A percentile compares a stretch with the other conserved stretches of the same genome.
Conservation (phyloP, 2,888 invertebrate genomes). For the Apoderus coryli region DNA sequence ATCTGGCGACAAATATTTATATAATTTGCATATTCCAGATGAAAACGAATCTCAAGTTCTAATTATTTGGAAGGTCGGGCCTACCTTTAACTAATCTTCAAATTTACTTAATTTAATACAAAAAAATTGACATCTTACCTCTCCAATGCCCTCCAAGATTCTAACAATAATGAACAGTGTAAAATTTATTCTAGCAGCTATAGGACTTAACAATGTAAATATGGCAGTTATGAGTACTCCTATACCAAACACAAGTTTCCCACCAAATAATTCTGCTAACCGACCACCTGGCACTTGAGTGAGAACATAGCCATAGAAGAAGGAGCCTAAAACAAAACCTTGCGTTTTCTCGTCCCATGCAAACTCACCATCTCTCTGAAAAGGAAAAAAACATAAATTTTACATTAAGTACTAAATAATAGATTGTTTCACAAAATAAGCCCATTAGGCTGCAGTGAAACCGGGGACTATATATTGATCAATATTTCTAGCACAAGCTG, state of each 20-base stretch:
- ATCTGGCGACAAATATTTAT: too few species aligned
- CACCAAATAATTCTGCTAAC: conserved; percentile 74
- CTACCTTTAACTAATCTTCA: too few species aligned
- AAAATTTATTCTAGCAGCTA: conserved; percentile 55
- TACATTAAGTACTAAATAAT: too few species aligned
- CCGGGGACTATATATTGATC: too few species aligned
- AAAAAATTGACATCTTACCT: conserved; percentile 44
- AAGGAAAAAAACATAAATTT: conserved; percentile 14
- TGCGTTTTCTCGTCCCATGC: conserved; percentile 66
- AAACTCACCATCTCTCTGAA: conserved; percentile 55
- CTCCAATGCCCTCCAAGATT: conserved; percentile 70
- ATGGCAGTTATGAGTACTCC: conserved; percentile 70
- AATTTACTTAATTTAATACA: too few species aligned
- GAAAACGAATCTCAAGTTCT: too few species aligned
- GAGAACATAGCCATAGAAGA: conserved; percentile 71
- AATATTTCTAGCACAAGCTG: too few species aligned
- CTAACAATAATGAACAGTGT: conserved; percentile 60
- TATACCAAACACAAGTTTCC: conserved; percentile 72
- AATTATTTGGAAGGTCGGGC: too few species aligned
- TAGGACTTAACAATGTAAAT: conserved; percentile 69
- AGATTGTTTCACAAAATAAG: too few species aligned
- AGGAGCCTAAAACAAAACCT: conserved; percentile 66
- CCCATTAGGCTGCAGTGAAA: too few species aligned
- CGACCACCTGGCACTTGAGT: conserved; percentile 76
- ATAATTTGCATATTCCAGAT: too few species aligned